Conservation (phyloP, 2,113 vertebrate species). For the Podarcis muralis region DNA sequence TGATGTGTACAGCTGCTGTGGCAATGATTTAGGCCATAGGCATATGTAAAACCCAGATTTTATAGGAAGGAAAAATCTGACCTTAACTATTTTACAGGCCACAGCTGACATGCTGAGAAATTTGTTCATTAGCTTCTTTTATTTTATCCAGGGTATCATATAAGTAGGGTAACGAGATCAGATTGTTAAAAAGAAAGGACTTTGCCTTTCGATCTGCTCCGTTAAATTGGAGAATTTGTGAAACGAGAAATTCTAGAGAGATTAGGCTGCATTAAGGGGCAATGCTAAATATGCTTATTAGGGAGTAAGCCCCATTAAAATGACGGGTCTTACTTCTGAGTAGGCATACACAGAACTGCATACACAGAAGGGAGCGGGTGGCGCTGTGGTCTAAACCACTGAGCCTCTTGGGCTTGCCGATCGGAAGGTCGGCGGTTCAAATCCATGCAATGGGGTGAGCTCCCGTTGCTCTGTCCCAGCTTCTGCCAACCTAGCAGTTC, state of each 20-base stretch:
- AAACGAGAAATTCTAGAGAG: neutral
- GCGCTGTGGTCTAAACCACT: no score
- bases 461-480: no score
- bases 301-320: no score
- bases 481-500: no score
- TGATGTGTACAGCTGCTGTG: slow-evolving; percentile 27
- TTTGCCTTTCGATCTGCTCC: neutral
- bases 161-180: neutral
- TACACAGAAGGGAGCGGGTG: no score
- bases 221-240: neutral
- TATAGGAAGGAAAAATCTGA: slow-evolving; percentile 29
- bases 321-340: no score
- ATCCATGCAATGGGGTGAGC: no score
- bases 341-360: no score
- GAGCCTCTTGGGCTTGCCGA: no score
- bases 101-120: neutral
- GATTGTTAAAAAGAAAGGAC: neutral
- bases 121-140: slow-evolving; percentile 18
- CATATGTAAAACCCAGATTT: slow-evolving; percentile 35
- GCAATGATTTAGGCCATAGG: slow-evolving; percentile 30
- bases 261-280: no score
- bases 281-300: no score
- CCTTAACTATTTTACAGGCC: slow-evolving; percentile 1
- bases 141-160: slow-evolving; percentile 11
- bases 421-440: no score